Base-by-base conservation (phyloP, 2,888 invertebrate genomes). In the Trichopoda pennipes region DNA sequence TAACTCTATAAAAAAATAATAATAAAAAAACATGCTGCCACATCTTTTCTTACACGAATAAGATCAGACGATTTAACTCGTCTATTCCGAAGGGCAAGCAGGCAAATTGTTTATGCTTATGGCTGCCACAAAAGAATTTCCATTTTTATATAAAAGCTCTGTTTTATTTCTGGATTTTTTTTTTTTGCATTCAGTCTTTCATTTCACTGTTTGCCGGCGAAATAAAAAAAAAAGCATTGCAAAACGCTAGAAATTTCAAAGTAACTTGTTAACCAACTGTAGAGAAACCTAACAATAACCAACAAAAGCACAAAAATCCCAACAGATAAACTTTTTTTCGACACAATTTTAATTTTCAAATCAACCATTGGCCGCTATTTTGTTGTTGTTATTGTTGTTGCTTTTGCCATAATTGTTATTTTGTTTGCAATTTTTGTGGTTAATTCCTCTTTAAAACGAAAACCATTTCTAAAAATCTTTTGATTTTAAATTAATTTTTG, bases 311-410 rank as follows among this genome's bases (percentile, higher is more conserved):
- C 7, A 28, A 28, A 28, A 28, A 28, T 28, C 28, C 28, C 6
- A 28, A 28, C 28, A 28, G 8, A 28, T 28, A 6, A 63, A 44
- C 47, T 19, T 42, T 73, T 60, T 79, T 35, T 35, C 55, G n/a
- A 47, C 79, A 82, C 68, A 72, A 68, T 76, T 79, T 72, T 76
- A 79, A 72, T 76, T 79, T 47, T 72, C 21, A 82, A 82, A 76
- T 82, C 78, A n/a, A 35, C 64, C 60, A 75, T 75, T 44, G 68
- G 49, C 79, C 72, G 74, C 69, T 69, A 78, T 77, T 69, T 6
- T 28, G 28, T 4, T 28, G 6, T 28, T 28, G 4, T 28, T 28
- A 8, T 28, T 28, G 28, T 28, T 28, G 2, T 28, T 38, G 32
- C 17, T 60, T 42, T 21, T 21, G 23, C n/a, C 69, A 12, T 3